Evolutionary conservation across 2,888 invertebrate genomes (phyloP), one percentile per base, ranked within the genome.

Genomic region (Megaustenia siamemsis): DNA sequence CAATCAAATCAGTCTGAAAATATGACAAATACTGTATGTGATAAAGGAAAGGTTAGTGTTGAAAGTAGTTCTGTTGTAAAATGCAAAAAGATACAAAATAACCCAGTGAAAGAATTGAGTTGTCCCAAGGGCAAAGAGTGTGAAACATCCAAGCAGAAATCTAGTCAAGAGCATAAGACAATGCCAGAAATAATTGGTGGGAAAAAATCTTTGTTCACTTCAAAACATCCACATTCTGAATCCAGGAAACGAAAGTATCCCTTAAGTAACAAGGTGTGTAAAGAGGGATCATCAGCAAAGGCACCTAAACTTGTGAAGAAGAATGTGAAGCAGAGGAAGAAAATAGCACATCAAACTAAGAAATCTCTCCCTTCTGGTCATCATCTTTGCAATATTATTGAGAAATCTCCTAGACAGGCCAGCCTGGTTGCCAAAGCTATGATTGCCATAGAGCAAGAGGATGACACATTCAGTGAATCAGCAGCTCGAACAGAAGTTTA

Each of bases 371-470:
- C 69, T 24, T 56, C 45, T 1, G 77, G 71, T 24, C 84, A 84
- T 45, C 60, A 73, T 15, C 63, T 79, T 21, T 43, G 79, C 60
- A 84, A 84, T 45, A 84, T 84, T 21, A 84, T 84, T 71, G 84
- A 84, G 38, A 84, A 77, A 45, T 84, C 84, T 18, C 84, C 84
- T 3, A 32, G 84, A 66, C 84, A 84, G 28, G 84, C 84, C 32
- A 84, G 84, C 60, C 35, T 84, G 18, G 60, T 77, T 28, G 84
- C 84, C 60, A 84, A 84, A 60, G 84, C 84, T 32, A 84, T 84
- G 84, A 84, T 84, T 24, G 84, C 84, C 21, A 78, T 84, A 73
- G 84, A 73, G 24, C 84, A 84, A 43, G 84, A 84, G 63, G 84
- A 68, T 2, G 83, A 83, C 3, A 40, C 60, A 1, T 56, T 79